Evolutionary conservation across 2,113 vertebrate species (phyloP).

Genomic region (Ciconia stormi): DNA sequence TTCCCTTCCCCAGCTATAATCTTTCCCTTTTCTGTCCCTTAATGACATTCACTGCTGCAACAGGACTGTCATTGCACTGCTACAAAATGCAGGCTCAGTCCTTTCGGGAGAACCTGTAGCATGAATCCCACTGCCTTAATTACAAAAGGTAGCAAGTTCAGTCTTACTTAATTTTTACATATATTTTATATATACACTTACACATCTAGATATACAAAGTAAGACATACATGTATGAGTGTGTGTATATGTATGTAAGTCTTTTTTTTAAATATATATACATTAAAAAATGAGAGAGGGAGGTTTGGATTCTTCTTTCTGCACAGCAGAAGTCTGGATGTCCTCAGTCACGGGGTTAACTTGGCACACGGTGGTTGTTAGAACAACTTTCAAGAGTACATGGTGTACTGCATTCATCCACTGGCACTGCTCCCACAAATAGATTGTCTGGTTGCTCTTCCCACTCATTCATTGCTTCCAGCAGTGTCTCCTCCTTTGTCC

Average conservation of each 20-base stretch:
- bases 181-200: not conserved
- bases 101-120: not conserved
- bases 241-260: not conserved
- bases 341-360: not conserved
- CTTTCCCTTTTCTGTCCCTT: not conserved
- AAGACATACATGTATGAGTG: not conserved
- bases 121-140: not conserved
- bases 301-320: not conserved
- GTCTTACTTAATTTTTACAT: not conserved
- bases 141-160: not conserved
- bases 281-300: not conserved
- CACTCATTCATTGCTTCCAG: constrained; percentile 53
- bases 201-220: too few relatives aligned
- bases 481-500: constrained; percentile 47
- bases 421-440: constrained; percentile 33
- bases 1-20: not conserved
- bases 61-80: not conserved
- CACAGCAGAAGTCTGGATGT: not conserved
- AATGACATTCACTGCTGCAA: not conserved
- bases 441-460: constrained; percentile 53
- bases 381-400: constrained; percentile 32
- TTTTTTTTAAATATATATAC: not conserved
- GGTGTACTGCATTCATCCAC: not conserved
- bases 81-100: not conserved
- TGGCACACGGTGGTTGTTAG: constrained; percentile 31